Evolutionary conservation across 2,888 invertebrate genomes (phyloP).

Genomic region (Hypomecis punctinalis): DNA sequence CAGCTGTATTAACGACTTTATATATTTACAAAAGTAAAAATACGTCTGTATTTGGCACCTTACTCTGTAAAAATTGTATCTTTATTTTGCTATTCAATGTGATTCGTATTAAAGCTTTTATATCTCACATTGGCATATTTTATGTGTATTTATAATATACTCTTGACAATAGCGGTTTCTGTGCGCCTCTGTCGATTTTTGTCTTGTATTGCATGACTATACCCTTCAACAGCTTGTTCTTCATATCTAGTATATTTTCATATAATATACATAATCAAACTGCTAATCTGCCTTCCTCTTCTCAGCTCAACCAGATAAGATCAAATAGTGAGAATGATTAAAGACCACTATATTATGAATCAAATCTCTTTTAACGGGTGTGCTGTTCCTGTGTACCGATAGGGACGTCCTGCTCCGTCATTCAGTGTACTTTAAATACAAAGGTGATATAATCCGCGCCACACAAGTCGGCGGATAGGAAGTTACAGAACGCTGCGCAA

Average conservation of each 20-base stretch:
- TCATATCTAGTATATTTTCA: not conserved
- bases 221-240: not conserved
- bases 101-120: not conserved
- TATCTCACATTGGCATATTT: slow-evolving; percentile 8
- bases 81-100: not conserved
- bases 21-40: not conserved
- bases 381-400: too few relatives aligned
- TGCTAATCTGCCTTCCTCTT: too few relatives aligned
- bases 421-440: too few relatives aligned
- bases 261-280: not conserved
- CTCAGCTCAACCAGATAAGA: too few relatives aligned
- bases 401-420: too few relatives aligned
- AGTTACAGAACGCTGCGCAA: too few relatives aligned
- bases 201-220: slow-evolving; percentile 4
- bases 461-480: too few relatives aligned
- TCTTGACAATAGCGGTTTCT: slow-evolving; percentile 7
- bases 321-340: too few relatives aligned
- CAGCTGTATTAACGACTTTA: not conserved
- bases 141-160: slow-evolving; percentile 1
- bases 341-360: too few relatives aligned
- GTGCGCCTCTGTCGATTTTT: not conserved
- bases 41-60: slow-evolving; percentile 31
- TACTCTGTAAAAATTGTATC: not conserved
- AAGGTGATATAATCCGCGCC: too few relatives aligned
- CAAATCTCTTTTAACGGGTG: too few relatives aligned